Evolutionary conservation across 2,888 invertebrate species (phyloP), one percentile per base, ranked within the genome.

Genomic region (Dysmachus trigonus): DNA sequence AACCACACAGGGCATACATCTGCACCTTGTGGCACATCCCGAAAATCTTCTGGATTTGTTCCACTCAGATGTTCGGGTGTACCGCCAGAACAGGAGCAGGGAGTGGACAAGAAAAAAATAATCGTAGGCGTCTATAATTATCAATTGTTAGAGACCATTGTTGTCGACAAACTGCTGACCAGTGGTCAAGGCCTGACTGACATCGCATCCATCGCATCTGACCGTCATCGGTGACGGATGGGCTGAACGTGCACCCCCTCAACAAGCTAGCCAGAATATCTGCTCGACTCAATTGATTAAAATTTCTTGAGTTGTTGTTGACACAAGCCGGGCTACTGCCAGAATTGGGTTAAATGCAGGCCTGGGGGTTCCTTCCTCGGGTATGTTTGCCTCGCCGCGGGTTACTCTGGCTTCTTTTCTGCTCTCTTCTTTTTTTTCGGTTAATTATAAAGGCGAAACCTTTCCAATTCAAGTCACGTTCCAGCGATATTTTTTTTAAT

Each of bases 401-500:
- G 18, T 10, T 51, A 22, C 53, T 41, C n/a, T 41, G 35, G 76
- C 76, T 38, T 41, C 18, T 76, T 76, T 22, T 41, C 38, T 15
- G 15, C 22, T n/a, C n/a, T n/a, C n/a, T n/a, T n/a, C 76, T 22
- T 22, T 31, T 30, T 41, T 62, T 53, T 33, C 18, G 18, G 62
- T 62, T 81, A 81, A 81, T 81, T 81, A 81, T 81, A 81, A 81
- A 81, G 18, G 31, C 81, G 81, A 81, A 81, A 81, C 33, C 81
- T 81, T 53, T 62, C 62, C 15, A 53, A 81, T 81, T 81, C 81
- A 1, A 81, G 81, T 62, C 81, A 81, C 81, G 81, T 81, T 35
- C 81, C 62, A 35, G 62, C 53, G 81, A 81, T 81, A 81, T 81
- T 81, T 81, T 72, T 81, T 81, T 81, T 81, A 81, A 81, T 81